These are phyloP conservation scores for Nannobrachium achirus DNA, from an alignment of 2,113 vertebrate species.

Conservation along the genomic window DNA sequence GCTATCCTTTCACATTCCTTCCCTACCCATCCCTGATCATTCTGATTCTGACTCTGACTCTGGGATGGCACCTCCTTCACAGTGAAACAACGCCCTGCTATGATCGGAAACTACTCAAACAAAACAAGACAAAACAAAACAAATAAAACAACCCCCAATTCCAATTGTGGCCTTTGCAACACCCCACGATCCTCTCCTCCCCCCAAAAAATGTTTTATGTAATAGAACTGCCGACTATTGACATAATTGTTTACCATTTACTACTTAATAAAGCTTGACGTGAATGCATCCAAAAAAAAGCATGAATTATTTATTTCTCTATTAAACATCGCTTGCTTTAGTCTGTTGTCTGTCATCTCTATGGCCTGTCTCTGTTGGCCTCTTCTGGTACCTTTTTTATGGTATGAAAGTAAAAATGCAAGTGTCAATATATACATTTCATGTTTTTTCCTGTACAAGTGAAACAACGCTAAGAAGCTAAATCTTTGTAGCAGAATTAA, in stretches of 20 bases:
- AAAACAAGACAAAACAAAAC: constrained; percentile 7
- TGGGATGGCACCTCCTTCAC: constrained; percentile 15
- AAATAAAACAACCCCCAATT: constrained; percentile 9
- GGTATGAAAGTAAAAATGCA: neutral
- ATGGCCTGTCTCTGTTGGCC: too few species aligned
- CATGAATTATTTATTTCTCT: constrained; percentile 24
- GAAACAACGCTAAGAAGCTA: neutral
- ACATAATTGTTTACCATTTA: constrained; percentile 54
- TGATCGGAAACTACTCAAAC: constrained; percentile 8
- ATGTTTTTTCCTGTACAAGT: neutral
- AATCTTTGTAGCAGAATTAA: too few species aligned
- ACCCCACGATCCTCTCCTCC: neutral
- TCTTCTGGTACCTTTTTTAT: neutral
- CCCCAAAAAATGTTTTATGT: constrained; percentile 24
- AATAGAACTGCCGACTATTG: constrained; percentile 45
- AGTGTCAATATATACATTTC: neutral
- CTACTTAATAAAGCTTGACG: constrained; percentile 80
- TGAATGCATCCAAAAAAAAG: constrained; percentile 64
- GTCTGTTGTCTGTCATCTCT: neutral
- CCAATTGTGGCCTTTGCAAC: constrained; percentile 6
- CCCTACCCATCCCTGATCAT: constrained; percentile 8
- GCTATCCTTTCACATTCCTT: neutral
- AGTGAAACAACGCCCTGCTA: constrained; percentile 4
- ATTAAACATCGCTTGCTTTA: neutral
- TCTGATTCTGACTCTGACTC: constrained; percentile 14